phyloP scores from a whole-genome alignment of 2,113 vertebrate genomes.

The Herpailurus yagouaroundi region DNA sequence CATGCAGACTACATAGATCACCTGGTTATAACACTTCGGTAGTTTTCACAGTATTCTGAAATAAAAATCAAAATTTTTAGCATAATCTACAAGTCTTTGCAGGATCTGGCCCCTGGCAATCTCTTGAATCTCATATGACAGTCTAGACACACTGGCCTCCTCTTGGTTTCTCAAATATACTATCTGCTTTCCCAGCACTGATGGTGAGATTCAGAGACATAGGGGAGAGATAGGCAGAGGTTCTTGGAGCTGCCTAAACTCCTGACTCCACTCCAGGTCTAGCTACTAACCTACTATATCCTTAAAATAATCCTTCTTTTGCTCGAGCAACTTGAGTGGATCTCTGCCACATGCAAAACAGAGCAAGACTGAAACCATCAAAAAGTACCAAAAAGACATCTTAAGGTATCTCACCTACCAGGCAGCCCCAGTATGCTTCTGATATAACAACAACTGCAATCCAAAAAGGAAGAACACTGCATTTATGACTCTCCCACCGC shows the following conservation, averaged over 20 bases:
- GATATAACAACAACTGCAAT: background rate
- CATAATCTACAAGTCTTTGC: background rate
- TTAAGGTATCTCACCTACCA: background rate
- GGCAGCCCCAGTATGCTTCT: background rate
- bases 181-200: background rate
- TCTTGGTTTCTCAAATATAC: background rate
- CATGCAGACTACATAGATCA: background rate
- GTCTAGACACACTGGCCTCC: background rate
- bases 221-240: background rate
- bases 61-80: constrained; percentile 18
- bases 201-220: background rate
- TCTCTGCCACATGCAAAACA: constrained; percentile 28
- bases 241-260: background rate
- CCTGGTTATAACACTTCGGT: background rate
- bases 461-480: background rate
- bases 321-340: background rate
- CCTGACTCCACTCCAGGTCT: background rate
- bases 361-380: background rate
- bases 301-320: constrained; percentile 24
- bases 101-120: background rate
- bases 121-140: background rate
- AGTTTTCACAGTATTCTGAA: background rate
- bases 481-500: background rate
- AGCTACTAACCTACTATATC: background rate
- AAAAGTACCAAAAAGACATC: background rate